Conservation (phyloP, 92 coral and sea anemone genomes). For the Palythoa caribaeorum region DNA sequence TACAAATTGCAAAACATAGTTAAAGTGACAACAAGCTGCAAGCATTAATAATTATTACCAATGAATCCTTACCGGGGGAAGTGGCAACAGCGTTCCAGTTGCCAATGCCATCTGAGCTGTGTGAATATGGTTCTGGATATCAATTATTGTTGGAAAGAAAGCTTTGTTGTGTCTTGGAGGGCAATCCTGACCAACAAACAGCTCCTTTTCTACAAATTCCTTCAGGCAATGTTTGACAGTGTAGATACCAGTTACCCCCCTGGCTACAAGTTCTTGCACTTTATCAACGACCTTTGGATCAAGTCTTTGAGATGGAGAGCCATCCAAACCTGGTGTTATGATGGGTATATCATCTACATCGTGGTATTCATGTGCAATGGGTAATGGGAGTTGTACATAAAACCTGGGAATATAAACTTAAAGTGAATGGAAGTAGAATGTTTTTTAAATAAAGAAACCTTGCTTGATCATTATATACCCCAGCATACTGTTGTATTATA, state of each 20-base stretch:
- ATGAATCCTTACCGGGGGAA: slow-evolving; percentile 89
- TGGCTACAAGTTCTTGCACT: slow-evolving; percentile 94
- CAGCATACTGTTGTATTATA: too few relatives aligned
- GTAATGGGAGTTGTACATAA: slow-evolving; percentile 96
- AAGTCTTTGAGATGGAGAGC: slow-evolving; percentile 85
- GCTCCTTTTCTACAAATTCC: slow-evolving; percentile 91
- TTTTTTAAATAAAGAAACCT: too few relatives aligned
- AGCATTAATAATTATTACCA: background rate
- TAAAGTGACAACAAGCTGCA: background rate
- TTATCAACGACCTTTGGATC: slow-evolving; percentile 86
- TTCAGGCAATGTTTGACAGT: slow-evolving; percentile 96
- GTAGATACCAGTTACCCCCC: slow-evolving; percentile 94
- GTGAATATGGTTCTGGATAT: slow-evolving; percentile 96
- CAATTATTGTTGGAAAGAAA: slow-evolving; percentile 96
- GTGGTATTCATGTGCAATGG: slow-evolving; percentile 96
- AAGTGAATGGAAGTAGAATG: background rate
- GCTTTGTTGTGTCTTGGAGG: slow-evolving; percentile 98
- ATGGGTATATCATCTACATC: slow-evolving; percentile 79
- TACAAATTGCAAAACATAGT: background rate
- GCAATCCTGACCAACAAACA: slow-evolving; percentile 73
- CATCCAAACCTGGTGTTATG: slow-evolving; percentile 62
- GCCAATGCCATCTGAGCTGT: slow-evolving; percentile 92
- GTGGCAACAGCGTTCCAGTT: slow-evolving; percentile 84
- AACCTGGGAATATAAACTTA: slow-evolving; percentile 53
- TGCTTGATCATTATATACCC: too few relatives aligned